Base-by-base conservation (phyloP, 2,113 vertebrate species). In the Anhinga rufa region DNA sequence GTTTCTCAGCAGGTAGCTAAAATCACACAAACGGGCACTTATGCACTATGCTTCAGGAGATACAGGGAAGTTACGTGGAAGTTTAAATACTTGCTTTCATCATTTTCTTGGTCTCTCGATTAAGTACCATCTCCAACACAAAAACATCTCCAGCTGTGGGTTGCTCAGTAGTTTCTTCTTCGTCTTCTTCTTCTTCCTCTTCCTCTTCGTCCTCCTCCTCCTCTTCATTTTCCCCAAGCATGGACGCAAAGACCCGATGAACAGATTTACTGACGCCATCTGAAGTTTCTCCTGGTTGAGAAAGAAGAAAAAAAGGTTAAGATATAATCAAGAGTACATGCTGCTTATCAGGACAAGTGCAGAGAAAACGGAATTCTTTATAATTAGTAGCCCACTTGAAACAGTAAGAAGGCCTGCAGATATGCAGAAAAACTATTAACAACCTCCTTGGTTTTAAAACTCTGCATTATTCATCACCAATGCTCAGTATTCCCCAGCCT, bases 61-160 rank as follows among this genome's bases (percentile, higher is more conserved):
- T 4, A 69, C 8, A n/a, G 8, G 32, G 25, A 34, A 78, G 28
- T 38, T 34, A 54, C 5, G 31, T 6, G 1, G 7, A 88, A 62
- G 46, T 75, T 55, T 44, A 77, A 94, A 94, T 83, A 95, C 98
- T 98, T 97, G 98, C 99, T 98, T 98, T 99, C 99, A 99, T 99
- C 98, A 99, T 99, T 97, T 99, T 99, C 97, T 99, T 99, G 95
- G 99, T 99, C 97, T 99, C 99, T 61, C 99, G 98, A 96, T 99
- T 99, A 69, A 99, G 98, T 75, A 99, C 99, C 99, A 99, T 99
- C 97, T 99, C 99, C 96, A 99, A 96, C 2, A 98, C 99, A 77
- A 99, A 99, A 44, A 99, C 99, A 20, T 99, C 99, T 14, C 99
- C 99, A 9, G 99, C 99, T 5, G 99, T 98, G 42, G 98, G 98